Conservation (phyloP, 2,113 vertebrate species). For the Cichladusa arquata region DNA sequence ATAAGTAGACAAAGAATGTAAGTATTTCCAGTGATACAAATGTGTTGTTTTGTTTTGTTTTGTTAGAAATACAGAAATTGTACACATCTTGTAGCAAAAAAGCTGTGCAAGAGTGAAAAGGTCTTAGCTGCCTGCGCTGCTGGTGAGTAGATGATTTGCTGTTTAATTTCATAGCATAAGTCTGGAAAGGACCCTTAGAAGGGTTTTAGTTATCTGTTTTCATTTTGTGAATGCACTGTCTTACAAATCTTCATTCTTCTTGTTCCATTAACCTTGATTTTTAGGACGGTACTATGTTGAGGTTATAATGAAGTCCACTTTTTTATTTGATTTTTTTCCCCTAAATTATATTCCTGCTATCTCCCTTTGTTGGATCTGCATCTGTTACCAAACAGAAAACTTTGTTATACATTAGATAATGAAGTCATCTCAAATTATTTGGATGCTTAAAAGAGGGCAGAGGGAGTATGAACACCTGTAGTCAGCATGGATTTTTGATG, state of each 20-base stretch:
- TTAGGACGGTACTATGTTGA: background rate
- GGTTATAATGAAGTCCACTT: background rate
- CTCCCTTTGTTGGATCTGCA: background rate
- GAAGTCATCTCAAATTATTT: background rate
- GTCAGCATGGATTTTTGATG: background rate
- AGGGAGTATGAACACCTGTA: background rate
- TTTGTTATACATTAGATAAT: background rate
- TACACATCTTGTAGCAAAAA: constrained; percentile 88
- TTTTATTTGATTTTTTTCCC: background rate
- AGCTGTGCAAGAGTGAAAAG: constrained; percentile 88
- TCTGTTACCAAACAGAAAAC: background rate
- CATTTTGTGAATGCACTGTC: background rate
- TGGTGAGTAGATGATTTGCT: constrained; percentile 77
- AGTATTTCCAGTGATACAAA: background rate
- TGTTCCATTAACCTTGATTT: background rate
- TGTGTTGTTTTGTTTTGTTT: constrained; percentile 40
- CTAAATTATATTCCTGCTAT: background rate
- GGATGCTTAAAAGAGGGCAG: background rate
- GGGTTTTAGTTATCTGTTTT: background rate
- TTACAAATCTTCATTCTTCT: background rate
- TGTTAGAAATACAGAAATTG: constrained; percentile 82
- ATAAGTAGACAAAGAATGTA: background rate
- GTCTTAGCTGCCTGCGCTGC: constrained; percentile 91
- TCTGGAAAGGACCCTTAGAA: background rate
- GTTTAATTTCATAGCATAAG: background rate